Evolutionary conservation across 2,113 vertebrate species (phyloP), one percentile per base, ranked within the genome.

Genomic region (Campylorhamphus procurvoides): DNA sequence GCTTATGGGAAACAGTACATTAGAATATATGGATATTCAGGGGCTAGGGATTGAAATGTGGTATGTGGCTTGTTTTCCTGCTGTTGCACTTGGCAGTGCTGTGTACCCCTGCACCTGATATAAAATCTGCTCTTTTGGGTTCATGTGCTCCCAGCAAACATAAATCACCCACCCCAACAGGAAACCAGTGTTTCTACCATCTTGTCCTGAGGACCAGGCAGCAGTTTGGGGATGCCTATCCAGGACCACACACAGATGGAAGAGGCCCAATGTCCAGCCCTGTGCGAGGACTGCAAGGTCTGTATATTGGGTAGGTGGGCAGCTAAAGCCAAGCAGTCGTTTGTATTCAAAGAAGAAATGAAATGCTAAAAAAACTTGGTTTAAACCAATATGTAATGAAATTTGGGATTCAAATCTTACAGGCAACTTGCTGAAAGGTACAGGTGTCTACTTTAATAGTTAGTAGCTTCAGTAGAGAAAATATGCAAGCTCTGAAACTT

Each of bases 241-340:
- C 27, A 47, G 55, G 11, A 52, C 7, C 44, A 25, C 4, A 10
- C 1, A 3, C 3, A 37, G 50, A 12, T 6, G 3, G 18, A 4
- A 27, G 62, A 1, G 19, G 27, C 18, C 20, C 13, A 0, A 2
- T 1, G 13, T 18, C 37, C 59, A 67, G 47, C 37, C 18, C 8
- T 8, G 4, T 0, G 18, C 1, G 0, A 50, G 23, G 33, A 35
- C 49, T 37, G 63, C 33, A 3, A 24, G 66, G 25, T 15, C 72
- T 53, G 12, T 0, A 0, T 0, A 0, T 2, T 14, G 40, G 17
- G 23, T 10, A 44, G 55, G 18, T 1, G 14, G 50, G 35, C 22
- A 58, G 59, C 14, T 17, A 17, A 35, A n/a, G 44, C 40, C 31
- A 18, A 59, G 31, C 37, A 7, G 53, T 13, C 16, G 37, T 6